Evolutionary conservation across 2,797 vertebrate genomes (phyloP).

Genomic region (Hyperoplus lanceolatus): DNA sequence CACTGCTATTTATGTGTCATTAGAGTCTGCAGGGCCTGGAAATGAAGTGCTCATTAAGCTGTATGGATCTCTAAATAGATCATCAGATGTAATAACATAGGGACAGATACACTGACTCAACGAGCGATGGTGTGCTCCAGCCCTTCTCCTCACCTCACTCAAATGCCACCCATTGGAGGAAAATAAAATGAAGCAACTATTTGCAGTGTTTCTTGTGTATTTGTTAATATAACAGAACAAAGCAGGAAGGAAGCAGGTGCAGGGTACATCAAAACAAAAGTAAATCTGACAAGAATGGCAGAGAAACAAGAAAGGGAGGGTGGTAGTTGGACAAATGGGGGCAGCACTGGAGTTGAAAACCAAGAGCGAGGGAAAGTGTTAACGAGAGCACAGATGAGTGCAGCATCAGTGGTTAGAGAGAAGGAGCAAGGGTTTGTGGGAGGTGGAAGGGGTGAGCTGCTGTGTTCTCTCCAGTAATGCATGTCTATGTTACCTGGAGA

Average conservation of each 20-base stretch:
- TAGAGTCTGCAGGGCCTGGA: slow-evolving; percentile 51
- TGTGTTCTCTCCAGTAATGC: slow-evolving; percentile 64
- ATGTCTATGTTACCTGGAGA: slow-evolving; percentile 60
- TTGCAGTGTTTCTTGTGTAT: slow-evolving; percentile 14
- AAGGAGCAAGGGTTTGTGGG: slow-evolving; percentile 13
- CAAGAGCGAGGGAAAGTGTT: background rate
- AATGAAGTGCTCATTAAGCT: slow-evolving; percentile 64
- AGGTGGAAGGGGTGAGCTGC: slow-evolving; percentile 18
- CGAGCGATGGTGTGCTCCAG: background rate
- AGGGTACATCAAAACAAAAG: background rate
- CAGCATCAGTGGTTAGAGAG: background rate
- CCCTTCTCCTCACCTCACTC: slow-evolving; percentile 11
- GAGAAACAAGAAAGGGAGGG: slow-evolving; percentile 10
- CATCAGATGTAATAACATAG: slow-evolving; percentile 51
- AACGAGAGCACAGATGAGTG: background rate
- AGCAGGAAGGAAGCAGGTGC: background rate
- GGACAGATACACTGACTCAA: slow-evolving; percentile 25
- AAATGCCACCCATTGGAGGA: slow-evolving; percentile 24
- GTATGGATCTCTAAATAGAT: slow-evolving; percentile 60
- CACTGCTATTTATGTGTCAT: slow-evolving; percentile 67
- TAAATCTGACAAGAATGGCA: slow-evolving; percentile 16
- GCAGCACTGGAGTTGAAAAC: no score
- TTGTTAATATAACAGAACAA: slow-evolving; percentile 5
- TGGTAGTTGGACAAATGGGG: no score
- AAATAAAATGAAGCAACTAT: background rate